These are phyloP conservation scores for Babylonia areolata DNA, from an alignment of 1,140 invertebrate genomes.

Conservation along the genomic window DNA sequence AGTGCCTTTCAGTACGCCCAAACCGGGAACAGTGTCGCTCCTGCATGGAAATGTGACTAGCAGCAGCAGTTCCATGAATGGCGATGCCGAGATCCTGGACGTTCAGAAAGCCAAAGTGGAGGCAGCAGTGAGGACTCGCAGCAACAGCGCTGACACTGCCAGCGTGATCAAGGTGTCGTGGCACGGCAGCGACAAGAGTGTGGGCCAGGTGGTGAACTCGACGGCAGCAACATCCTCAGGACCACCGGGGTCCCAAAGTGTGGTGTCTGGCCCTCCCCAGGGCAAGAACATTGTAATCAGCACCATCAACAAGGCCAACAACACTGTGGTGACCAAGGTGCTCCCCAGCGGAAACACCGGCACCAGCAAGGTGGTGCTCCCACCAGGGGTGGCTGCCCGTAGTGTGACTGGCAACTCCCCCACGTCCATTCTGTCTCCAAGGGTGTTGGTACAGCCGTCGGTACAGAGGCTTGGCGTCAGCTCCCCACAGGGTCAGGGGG, in stretches of 20 bases:
- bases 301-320: conserved; percentile 68
- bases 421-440: conserved; percentile 66
- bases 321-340: conserved; percentile 67
- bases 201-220: background rate
- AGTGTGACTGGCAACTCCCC: conserved; percentile 53
- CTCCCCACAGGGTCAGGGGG: background rate
- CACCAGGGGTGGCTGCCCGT: conserved; percentile 47
- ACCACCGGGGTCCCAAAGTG: background rate
- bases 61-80: conserved; percentile 44
- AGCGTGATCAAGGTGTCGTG: conserved; percentile 56
- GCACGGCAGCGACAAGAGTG: conserved; percentile 47
- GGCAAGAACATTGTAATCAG: conserved; percentile 68
- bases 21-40: conserved; percentile 47
- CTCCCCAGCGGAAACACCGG: conserved; percentile 47
- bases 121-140: conserved; percentile 50
- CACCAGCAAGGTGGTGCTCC: conserved; percentile 46
- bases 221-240: background rate
- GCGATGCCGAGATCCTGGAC: conserved; percentile 57
- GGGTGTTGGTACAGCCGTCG: conserved; percentile 55
- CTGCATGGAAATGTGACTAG: conserved; percentile 35
- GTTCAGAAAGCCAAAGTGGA: conserved; percentile 49
- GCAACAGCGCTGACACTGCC: conserved; percentile 60
- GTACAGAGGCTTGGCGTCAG: conserved; percentile 51
- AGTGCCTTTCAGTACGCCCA: conserved; percentile 9
- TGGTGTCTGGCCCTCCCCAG: conserved; percentile 30